phyloP scores from a whole-genome alignment of 2,888 invertebrate genomes.

The Amphimallon solstitiale region DNA sequence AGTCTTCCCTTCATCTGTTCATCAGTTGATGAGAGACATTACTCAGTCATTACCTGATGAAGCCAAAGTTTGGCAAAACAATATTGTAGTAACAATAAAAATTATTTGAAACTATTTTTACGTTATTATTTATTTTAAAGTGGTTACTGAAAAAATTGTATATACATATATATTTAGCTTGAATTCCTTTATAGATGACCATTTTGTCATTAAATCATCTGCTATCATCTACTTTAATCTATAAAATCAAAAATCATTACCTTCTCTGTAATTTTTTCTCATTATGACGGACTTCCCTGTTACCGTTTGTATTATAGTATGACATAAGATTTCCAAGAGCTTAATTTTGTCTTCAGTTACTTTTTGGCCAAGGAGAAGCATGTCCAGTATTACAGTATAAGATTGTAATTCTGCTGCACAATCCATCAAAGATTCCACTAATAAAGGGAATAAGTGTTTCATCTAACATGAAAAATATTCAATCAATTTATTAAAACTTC shows the following conservation, averaged over 20 bases:
- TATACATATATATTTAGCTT: no score
- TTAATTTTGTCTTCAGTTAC: background rate
- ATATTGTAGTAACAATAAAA: no score
- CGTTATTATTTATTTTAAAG: no score
- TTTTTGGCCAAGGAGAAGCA: background rate
- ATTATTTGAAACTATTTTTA: no score
- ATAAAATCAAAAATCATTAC: background rate
- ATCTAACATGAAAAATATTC: background rate
- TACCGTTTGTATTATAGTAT: constrained; percentile 9
- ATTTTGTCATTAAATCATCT: no score
- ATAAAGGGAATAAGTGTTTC: background rate
- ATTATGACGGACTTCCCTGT: constrained; percentile 10
- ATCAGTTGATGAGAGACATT: no score
- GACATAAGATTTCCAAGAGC: constrained; percentile 3
- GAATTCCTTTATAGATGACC: no score
- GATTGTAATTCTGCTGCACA: constrained; percentile 12
- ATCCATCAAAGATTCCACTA: constrained; percentile 13
- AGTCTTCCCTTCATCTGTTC: no score
- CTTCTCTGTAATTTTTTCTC: constrained; percentile 1
- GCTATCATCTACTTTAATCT: no score
- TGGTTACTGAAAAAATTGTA: no score
- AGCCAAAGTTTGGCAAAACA: no score
- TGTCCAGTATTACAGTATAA: background rate
- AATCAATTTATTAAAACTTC: background rate
- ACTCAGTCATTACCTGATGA: no score